These are phyloP conservation scores for Scrobipalpa costella DNA, from an alignment of 2,888 invertebrate genomes.

Conservation along the genomic window DNA sequence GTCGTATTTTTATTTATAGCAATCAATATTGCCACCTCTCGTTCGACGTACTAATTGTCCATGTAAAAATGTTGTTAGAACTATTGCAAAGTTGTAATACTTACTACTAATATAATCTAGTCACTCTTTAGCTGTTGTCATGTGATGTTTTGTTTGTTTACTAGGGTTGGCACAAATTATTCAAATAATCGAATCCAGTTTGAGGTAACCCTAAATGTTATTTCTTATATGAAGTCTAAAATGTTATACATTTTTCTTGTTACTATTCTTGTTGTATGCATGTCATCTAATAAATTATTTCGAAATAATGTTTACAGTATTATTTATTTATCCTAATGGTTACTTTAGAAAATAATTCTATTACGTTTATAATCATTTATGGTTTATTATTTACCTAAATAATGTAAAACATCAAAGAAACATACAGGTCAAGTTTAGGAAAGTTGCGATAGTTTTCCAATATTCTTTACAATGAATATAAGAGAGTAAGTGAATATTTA, in stretches of 20 bases:
- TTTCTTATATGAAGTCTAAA: conserved; percentile 62
- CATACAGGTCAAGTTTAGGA: too few relatives aligned
- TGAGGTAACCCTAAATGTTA: conserved; percentile 44
- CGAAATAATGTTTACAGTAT: conserved; percentile 32
- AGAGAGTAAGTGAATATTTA: too few relatives aligned
- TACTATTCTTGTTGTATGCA: conserved; percentile 68
- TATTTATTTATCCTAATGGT: background rate
- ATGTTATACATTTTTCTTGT: conserved; percentile 68
- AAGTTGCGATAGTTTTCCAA: too few relatives aligned
- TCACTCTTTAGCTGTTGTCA: conserved; percentile 64
- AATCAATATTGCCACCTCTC: background rate
- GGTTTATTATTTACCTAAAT: too few relatives aligned
- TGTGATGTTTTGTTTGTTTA: conserved; percentile 64
- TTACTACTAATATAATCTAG: conserved; percentile 42
- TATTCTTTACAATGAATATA: too few relatives aligned
- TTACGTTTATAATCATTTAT: too few relatives aligned
- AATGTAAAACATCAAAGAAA: too few relatives aligned
- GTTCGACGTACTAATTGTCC: background rate
- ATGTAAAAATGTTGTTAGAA: background rate
- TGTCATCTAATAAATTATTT: conserved; percentile 73
- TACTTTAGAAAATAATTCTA: too few relatives aligned
- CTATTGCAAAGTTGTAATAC: conserved; percentile 1
- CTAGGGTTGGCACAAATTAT: conserved; percentile 27
- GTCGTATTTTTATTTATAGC: background rate
- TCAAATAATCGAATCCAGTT: background rate